These are phyloP conservation scores for Orbicella faveolata DNA, from an alignment of 64 coral and sea anemone genomes.

Conservation along the genomic window DNA sequence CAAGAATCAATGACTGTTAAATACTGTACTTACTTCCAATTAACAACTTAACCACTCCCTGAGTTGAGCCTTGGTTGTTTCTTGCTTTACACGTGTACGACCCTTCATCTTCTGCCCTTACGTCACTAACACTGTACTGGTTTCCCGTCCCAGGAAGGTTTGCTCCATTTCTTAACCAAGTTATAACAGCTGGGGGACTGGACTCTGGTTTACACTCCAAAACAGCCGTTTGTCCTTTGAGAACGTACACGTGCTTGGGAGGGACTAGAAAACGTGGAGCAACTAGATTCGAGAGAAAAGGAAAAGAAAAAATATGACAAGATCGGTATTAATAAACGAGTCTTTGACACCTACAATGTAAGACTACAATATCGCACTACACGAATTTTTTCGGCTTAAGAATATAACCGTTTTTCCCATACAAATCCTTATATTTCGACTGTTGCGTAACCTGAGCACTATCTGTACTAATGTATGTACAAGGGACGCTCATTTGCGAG, in stretches of 20 bases:
- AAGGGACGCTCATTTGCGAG: too few species aligned
- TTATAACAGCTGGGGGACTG: conserved; percentile 75
- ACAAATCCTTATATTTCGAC: too few species aligned
- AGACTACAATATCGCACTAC: too few species aligned
- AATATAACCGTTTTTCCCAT: too few species aligned
- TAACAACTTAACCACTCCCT: conserved; percentile 40
- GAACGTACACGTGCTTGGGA: conserved; percentile 58
- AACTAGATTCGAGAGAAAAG: conserved; percentile 40
- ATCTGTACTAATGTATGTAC: too few species aligned
- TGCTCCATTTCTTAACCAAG: conserved; percentile 64
- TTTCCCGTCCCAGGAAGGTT: conserved; percentile 51
- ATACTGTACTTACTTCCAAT: conserved; percentile 66
- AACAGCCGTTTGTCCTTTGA: conserved; percentile 72
- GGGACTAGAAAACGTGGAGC: conserved; percentile 68
- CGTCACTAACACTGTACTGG: conserved; percentile 42
- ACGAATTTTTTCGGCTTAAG: too few species aligned
- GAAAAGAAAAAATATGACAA: background rate
- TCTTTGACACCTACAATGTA: too few species aligned
- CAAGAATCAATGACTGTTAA: background rate
- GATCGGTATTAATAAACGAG: background rate
- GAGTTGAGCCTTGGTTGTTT: conserved; percentile 58
- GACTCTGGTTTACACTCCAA: conserved; percentile 83
- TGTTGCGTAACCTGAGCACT: too few species aligned
- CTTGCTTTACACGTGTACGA: conserved; percentile 56
- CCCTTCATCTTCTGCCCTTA: conserved; percentile 43